Base-by-base conservation (phyloP, 1,140 invertebrate species). In the Bombus haemorrhoidalis region DNA sequence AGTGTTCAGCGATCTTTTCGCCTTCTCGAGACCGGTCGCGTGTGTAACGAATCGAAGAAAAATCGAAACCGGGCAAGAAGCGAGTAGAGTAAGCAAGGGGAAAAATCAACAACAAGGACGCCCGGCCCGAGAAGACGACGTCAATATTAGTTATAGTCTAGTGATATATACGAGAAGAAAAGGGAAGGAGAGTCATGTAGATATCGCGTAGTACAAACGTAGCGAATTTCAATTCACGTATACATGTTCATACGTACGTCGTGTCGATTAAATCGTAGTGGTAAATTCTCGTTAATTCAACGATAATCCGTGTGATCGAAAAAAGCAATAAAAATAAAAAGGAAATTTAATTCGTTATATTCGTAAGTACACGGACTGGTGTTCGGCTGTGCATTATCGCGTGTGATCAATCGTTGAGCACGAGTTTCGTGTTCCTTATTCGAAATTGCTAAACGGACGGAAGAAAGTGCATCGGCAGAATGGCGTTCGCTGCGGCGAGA, bases 401-500 rank as follows among this genome's bases (percentile, higher is more conserved):
- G 82, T 53, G 82, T 28, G 81, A n/a, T 41, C 37, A 5, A 34
- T 57, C 22, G 47, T 53, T 53, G 32, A 25, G 9, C 28, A 59
- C 71, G 41, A 34, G 71, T 25, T 25, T 5, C 57, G 32, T 66
- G 64, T 80, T 79, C 62, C 25, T 34, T 9, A 6, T 28, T 62
- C 43, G 75, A 34, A 41, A 25, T 37, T 66, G 43, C 34, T 10
- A 34, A 41, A 34, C 22, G 15, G 41, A 37, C 12, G 37, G 64
- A 12, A 75, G 28, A 75, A 69, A 88, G 59, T 75, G 74, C 66
- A 9, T 62, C 82, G 78, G 75, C 91, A 96, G 96, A 91, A 98
- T 98, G 97, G 97, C 97, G 92, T 98, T 98, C 93, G 97, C 97
- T 62, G 97, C 97, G 57, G 97, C 97, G 81, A 96, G 97, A 72